phyloP scores from a whole-genome alignment of 2,888 invertebrate genomes.

The Chesias legatella region DNA sequence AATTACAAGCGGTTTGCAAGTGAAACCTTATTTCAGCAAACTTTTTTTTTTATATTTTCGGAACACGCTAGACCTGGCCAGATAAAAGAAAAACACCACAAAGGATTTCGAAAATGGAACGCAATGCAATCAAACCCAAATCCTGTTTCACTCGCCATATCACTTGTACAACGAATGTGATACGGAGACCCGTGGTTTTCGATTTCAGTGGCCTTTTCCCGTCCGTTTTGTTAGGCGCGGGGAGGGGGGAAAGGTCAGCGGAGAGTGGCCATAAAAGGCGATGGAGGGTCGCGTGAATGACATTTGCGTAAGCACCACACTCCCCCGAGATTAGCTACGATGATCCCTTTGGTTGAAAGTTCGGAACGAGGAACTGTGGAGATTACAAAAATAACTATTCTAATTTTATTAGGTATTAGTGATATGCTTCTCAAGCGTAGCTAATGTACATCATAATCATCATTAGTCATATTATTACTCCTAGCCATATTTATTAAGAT shows the following conservation, averaged over 20 bases:
- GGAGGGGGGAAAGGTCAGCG: slow-evolving; percentile 35
- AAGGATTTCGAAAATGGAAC: slow-evolving; percentile 56
- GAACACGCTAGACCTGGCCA: slow-evolving; percentile 6
- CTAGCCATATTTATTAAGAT: too few relatives aligned
- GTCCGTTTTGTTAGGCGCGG: slow-evolving; percentile 14
- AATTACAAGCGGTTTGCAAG: too few relatives aligned
- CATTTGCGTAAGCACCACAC: slow-evolving; percentile 66
- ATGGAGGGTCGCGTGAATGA: slow-evolving; percentile 64
- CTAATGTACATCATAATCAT: too few relatives aligned
- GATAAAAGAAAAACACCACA: slow-evolving; percentile 35
- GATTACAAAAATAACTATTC: neutral
- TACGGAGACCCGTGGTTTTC: slow-evolving; percentile 30
- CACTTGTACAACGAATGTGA: slow-evolving; percentile 32
- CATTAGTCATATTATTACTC: too few relatives aligned
- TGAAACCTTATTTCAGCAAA: too few relatives aligned
- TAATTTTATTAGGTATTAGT: too few relatives aligned
- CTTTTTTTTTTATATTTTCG: slow-evolving; percentile 3
- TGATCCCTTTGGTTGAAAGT: slow-evolving; percentile 42
- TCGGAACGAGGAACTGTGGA: slow-evolving; percentile 32
- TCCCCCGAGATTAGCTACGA: slow-evolving; percentile 64
- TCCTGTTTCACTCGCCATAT: slow-evolving; percentile 54
- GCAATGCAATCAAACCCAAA: slow-evolving; percentile 53
- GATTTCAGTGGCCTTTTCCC: slow-evolving; percentile 26
- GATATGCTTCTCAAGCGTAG: too few relatives aligned
- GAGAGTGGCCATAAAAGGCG: slow-evolving; percentile 39